Base-by-base conservation (phyloP, 2,888 invertebrate species). In the Allygus modestus region DNA sequence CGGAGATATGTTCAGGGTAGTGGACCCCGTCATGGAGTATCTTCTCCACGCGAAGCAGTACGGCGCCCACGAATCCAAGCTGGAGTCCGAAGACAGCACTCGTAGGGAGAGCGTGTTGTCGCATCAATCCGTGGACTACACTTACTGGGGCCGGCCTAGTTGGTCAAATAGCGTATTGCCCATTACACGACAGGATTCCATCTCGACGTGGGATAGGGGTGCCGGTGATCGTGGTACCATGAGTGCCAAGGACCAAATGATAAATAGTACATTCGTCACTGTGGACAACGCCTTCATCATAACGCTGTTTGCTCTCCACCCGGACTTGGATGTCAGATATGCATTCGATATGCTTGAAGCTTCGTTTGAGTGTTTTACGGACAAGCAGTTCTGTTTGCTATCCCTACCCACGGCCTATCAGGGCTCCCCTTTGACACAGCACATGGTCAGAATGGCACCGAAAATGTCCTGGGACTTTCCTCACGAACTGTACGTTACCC, bases 271-370 rank as follows among this genome's bases (percentile, higher is more conserved):
- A 17, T 26, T 9, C 31, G 5, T 9, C 28, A 28, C 65, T 9
- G 17, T 51, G 7, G 79, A 79, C 2, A 37, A 79, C 26, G 54
- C 51, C 4, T 79, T 33, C 58, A 31, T 26, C 4, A 37, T 79
- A 12, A 33, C 54, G 1, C 26, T 79, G 33, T 79, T 79, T 33
- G 79, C 79, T 54, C 54, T 79, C 12, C 79, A 79, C 58, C 79
- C 79, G 12, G 79, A 79, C 23, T 31, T 79, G 17, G 79, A 79
- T 15, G 37, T 12, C 2, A 54, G 79, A 51, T 75, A 37, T 17
- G 54, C 83, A 23, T 75, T 58, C 51, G 75, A 75, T 41, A 31
- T 83, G 33, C 75, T 83, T 5, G 83, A 83, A 58, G 75, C 83
- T 15, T 51, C 83, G 12, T 83, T 83, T 58, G 83, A 73, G 37